Base-by-base conservation (phyloP, 2,888 invertebrate genomes). In the Sarcophaga carnaria region DNA sequence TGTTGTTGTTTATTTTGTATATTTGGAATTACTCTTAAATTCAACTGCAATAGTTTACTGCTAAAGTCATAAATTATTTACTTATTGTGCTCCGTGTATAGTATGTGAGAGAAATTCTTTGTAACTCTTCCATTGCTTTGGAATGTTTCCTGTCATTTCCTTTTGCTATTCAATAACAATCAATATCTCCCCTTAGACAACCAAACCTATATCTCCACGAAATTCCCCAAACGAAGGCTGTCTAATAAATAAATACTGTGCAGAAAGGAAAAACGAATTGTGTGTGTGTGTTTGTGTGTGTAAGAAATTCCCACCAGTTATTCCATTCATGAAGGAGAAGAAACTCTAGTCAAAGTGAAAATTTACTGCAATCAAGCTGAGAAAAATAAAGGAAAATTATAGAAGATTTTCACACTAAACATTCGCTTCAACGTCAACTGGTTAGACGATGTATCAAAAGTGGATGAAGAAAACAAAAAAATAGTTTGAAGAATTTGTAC, bases 261-360 rank as follows among this genome's bases (percentile, higher is more conserved):
- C 1, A 22, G 67, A 37, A 63, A 67, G 67, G 17, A 60, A 25
- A 67, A 62, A 22, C 37, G 10, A 37, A 37, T 10, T 37, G 10
- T 37, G 0, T 54, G 54, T 1, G 12, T 4, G 54, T n/a, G n/a
- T n/a, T 2, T 49, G 49, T 11, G 11, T 17, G 27, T 12, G 14
- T 49, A 14, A 17, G 25, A 66, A 83, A 74, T 83, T 79, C 74
- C 78, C 78, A 83, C 17, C 83, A 83, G 63, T 69, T 54, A 67
- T 78, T 5, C 67, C n/a, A n/a, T n/a, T n/a, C n/a, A n/a, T n/a
- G 63, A 79, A 54, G 71, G 22, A 37, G 37, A 37, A 37, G 63
- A 71, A 45, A 64, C 63, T 83, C 25, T 72, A 71, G 82, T 76
- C 47, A 47, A 66, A 54, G 54, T 49, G 25, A 82, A 77, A 82